Evolutionary conservation across 2,113 vertebrate species (phyloP).

Genomic region (Pycnonotus jocosus): DNA sequence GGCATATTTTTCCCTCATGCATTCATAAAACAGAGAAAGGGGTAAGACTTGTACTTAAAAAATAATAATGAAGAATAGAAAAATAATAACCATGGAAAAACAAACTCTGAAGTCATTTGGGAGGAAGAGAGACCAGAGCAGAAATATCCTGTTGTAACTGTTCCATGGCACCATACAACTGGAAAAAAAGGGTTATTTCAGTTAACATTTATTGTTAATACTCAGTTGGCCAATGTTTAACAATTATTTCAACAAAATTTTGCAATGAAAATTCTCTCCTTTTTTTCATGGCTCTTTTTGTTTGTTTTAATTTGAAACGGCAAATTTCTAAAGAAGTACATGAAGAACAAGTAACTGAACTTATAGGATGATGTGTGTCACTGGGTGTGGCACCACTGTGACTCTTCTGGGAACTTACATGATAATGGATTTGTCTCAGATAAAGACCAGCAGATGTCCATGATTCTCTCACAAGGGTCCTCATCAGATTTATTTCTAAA

Average conservation of each 20-base stretch:
- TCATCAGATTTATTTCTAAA: conserved; percentile 1
- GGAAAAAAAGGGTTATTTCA: not conserved
- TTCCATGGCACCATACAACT: not conserved
- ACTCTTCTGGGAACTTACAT: not conserved
- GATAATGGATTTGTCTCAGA: not conserved
- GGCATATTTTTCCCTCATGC: not conserved
- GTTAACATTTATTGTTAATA: not conserved
- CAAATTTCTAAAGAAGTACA: not conserved
- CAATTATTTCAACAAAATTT: not conserved
- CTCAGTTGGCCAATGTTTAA: conserved; percentile 19
- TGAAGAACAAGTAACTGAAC: not conserved
- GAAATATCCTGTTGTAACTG: not conserved
- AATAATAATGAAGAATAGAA: not conserved
- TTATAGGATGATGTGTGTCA: not conserved
- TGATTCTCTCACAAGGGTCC: not conserved
- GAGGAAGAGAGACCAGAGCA: not conserved
- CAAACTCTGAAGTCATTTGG: not conserved
- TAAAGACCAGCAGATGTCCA: not conserved
- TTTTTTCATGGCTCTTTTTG: not conserved
- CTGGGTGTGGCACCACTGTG: not conserved
- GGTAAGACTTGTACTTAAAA: not conserved
- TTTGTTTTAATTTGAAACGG: not conserved
- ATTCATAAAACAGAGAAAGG: not conserved
- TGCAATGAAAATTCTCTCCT: not conserved
- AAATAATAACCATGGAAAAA: not conserved